Percentiles rank a stretch among this genome's conserved stretches.
Conservation (phyloP, 2,888 invertebrate genomes). For the Phortica magna region DNA sequence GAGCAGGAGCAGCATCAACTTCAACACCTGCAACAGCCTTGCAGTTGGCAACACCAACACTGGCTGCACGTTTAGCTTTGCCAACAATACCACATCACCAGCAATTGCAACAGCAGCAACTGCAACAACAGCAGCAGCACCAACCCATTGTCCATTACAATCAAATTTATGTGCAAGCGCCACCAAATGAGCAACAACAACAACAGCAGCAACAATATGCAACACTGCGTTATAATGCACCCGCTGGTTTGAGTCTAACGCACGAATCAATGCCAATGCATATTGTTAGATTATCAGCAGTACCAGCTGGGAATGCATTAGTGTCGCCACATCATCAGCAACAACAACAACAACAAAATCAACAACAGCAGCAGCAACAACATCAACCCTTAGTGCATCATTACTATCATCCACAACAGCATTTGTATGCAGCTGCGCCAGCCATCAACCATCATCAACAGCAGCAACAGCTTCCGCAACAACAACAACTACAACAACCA, state of each 20-base stretch:
- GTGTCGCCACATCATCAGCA: slow-evolving; percentile 49
- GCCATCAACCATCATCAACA: slow-evolving; percentile 20
- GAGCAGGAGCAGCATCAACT: slow-evolving; percentile 44
- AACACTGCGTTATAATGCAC: slow-evolving; percentile 68
- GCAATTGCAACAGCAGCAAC: slow-evolving; percentile 48
- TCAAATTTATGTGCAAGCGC: slow-evolving; percentile 66
- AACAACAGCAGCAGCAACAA: slow-evolving; percentile 40
- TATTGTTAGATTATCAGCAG: slow-evolving; percentile 65
- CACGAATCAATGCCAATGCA: slow-evolving; percentile 64
- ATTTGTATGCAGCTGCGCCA: slow-evolving; percentile 34
- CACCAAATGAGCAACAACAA: slow-evolving; percentile 53
- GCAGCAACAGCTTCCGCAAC: slow-evolving; percentile 31
- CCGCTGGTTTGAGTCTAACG: slow-evolving; percentile 57
- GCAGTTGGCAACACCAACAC: slow-evolving; percentile 35
- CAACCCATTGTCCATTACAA: slow-evolving; percentile 64
- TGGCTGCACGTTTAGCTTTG: slow-evolving; percentile 39
- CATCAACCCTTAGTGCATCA: slow-evolving; percentile 50
- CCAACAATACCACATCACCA: slow-evolving; percentile 41
- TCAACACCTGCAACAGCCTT: slow-evolving; percentile 33
- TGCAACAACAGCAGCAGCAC: slow-evolving; percentile 38
- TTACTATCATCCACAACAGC: slow-evolving; percentile 43
- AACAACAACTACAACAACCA: slow-evolving; percentile 35
- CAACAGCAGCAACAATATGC: slow-evolving; percentile 63
- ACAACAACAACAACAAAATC: slow-evolving; percentile 30
- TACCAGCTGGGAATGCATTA: slow-evolving; percentile 58